A percentile compares a stretch with the other conserved stretches of the same genome.
phyloP scores from a whole-genome alignment of 1,140 invertebrate species.

The Zaprionus inermis region DNA sequence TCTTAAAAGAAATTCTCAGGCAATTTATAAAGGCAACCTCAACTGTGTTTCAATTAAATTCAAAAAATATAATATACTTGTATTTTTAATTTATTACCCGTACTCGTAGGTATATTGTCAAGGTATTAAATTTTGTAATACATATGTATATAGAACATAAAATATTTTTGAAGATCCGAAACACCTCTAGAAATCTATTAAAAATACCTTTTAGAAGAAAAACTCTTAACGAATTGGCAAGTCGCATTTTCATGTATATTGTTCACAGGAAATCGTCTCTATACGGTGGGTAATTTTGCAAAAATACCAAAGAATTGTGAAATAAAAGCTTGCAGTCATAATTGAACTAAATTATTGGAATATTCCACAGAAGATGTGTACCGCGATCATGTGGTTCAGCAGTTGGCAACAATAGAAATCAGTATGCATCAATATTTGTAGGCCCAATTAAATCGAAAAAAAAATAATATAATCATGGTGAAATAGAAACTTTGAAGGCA shows the following conservation, averaged over 20 bases:
- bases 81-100: too few relatives aligned
- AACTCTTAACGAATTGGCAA: slow-evolving; percentile 12
- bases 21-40: too few relatives aligned
- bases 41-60: background rate
- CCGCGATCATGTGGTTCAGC: slow-evolving; percentile 6
- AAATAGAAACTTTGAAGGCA: slow-evolving; percentile 73
- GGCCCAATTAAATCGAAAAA: slow-evolving; percentile 37
- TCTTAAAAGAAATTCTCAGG: too few relatives aligned
- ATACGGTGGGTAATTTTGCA: background rate
- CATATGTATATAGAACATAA: background rate
- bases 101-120: too few relatives aligned
- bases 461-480: slow-evolving; percentile 38
- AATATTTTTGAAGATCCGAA: background rate
- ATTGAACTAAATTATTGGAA: background rate
- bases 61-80: background rate
- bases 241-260: background rate
- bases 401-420: slow-evolving; percentile 31
- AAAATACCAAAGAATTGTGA: slow-evolving; percentile 4
- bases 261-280: background rate
- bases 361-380: background rate
- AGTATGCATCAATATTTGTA: slow-evolving; percentile 63
- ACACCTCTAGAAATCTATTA: background rate
- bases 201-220: background rate
- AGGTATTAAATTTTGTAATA: too few relatives aligned
- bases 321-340: background rate